Conservation (phyloP, 1,140 invertebrate genomes). For the Sarcophaga bullata region DNA sequence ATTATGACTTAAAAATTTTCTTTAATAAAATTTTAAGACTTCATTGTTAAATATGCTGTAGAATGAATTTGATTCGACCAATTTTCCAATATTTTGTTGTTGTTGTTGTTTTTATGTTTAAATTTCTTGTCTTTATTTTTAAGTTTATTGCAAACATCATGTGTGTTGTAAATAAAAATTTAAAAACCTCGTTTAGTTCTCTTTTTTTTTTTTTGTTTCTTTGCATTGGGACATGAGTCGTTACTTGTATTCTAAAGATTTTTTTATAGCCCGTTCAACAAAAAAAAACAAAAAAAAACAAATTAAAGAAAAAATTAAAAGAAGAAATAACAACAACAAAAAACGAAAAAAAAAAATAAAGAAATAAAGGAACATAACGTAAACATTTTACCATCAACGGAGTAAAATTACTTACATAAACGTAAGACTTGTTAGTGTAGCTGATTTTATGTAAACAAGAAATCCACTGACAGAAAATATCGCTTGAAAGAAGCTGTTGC, state of each 20-base stretch:
- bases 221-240: conserved; percentile 1
- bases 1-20: no score
- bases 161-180: conserved; percentile 25
- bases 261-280: background rate
- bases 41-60: background rate
- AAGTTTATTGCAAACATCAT: conserved; percentile 15
- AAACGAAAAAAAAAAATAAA: background rate
- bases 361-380: background rate
- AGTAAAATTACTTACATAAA: conserved; percentile 31
- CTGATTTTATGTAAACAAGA: conserved; percentile 8
- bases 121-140: background rate
- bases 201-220: background rate
- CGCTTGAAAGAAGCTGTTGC: background rate
- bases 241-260: conserved; percentile 21
- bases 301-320: background rate
- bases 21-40: no score
- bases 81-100: background rate
- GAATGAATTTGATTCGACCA: background rate
- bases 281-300: background rate
- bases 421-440: conserved; percentile 14
- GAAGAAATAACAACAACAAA: background rate
- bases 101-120: background rate
- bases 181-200: conserved; percentile 30
- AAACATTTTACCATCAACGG: conserved; percentile 20
- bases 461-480: background rate